Base-by-base conservation (phyloP, 2,797 vertebrate species). In the Florisuga fusca region DNA sequence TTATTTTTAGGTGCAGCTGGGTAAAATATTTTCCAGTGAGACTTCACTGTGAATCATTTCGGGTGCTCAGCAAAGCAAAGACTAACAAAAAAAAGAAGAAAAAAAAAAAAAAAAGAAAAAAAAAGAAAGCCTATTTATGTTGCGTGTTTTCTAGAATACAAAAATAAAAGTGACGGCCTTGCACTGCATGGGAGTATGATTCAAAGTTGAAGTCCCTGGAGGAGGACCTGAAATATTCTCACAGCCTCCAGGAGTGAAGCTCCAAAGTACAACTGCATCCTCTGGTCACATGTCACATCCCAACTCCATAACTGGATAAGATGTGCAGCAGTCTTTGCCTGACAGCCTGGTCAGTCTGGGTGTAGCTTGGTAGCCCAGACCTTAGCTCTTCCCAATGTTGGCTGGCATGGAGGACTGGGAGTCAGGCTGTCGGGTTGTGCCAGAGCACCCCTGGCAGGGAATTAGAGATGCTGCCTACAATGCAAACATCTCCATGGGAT, bases 1-100 rank as follows among this genome's bases (percentile, higher is more conserved):
- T 89, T 95, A 94, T 95, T 96, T 97, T 94, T 87, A 94, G 77
- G 64, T 55, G 23, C 48, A 89, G 73, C 29, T 58, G n/a, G 90
- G 69, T 51, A 84, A 94, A 94, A 87, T 94, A 79, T 88, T 96
- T 96, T 94, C 82, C 86, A 90, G 36, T 64, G 62, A 51, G 53
- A 75, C n/a, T 43, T 91, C 63, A 77, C 15, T 57, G 64, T 46
- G 82, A 92, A 85, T 86, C 3, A 82, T 87, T 95, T 57, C 81
- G n/a, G 91, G 48, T 3, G 5, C 43, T 79, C 85, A 87, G 55
- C 50, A 81, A 84, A 90, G n/a, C 33, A 85, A 89, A 93, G 77
- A 74, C 33, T 67, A 50, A 51, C n/a, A 12, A 7, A 62, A n/a
- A 19, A 64, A 79, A 90, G 53, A 55, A 6, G 29, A 89, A 90